Evolutionary conservation across 2,113 vertebrate species (phyloP), one percentile per base, ranked within the genome.

Genomic region (Rhinichthys klamathensis): DNA sequence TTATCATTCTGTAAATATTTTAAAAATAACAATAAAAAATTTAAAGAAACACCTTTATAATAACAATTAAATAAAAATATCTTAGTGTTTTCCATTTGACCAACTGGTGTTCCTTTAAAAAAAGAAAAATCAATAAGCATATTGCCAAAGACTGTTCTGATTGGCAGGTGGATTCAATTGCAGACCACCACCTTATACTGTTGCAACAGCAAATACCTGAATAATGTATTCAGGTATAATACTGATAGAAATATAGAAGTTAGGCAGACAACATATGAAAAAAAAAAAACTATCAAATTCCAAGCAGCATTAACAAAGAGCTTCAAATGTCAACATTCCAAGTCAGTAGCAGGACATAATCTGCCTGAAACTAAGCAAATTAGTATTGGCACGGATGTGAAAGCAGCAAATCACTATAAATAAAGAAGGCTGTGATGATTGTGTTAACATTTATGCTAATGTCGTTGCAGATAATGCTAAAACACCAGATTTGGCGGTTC

Each of bases 341-440:
- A 13, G 27, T n/a, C 25, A 81, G 79, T 13, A 80, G 23, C 58
- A 51, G 32, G 38, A 78, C 44, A 74, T 56, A 25, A 75, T 76
- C 12, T 65, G n/a, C 75, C 18, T 69, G 41, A 74, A 38, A 51
- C 51, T 77, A 70, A 80, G 32, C 21, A 41, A 83, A 84, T 35
- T 44, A 85, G 41, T 32, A 80, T 88, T 88, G 87, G 87, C 87
- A 88, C 81, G 6, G 69, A 69, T 30, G 3, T n/a, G 32, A 86
- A n/a, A 85, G 87, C 87, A 88, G 87, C 87, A 73, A 84, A 84
- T 80, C 82, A 89, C 72, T 38, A 87, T 72, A 21, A 83, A 85
- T 75, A 85, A 76, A 84, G 49, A 87, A 44, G 78, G 78, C 54
- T 82, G 46, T 70, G 75, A 74, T 25, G 27, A 18, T 30, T 76